A percentile compares a stretch with the other conserved stretches of the same genome.
These are phyloP conservation scores for Dendrocincla tyrannina DNA, from an alignment of 2,797 vertebrate genomes.

Conservation along the genomic window DNA sequence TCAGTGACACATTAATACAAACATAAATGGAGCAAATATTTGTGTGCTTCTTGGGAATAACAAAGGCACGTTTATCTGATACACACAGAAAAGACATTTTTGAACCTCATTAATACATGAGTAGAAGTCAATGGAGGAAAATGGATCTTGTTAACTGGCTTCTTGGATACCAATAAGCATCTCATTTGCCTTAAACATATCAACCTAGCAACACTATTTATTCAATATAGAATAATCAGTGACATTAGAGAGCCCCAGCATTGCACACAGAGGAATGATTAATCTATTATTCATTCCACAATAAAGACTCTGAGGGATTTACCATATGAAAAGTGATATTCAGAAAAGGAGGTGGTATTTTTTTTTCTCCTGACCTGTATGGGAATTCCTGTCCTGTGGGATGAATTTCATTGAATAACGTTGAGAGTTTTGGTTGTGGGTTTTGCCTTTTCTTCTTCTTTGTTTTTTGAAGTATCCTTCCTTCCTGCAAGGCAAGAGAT, in stretches of 20 bases:
- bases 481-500: background rate
- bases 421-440: background rate
- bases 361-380: conserved; percentile 26
- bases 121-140: conserved; percentile 72
- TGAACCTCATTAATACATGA: conserved; percentile 73
- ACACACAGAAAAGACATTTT: conserved; percentile 67
- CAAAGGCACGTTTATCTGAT: conserved; percentile 67
- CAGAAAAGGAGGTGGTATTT: background rate
- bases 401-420: conserved; percentile 46
- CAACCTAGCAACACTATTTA: conserved; percentile 71
- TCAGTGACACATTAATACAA: conserved; percentile 67
- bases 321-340: conserved; percentile 45
- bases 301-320: conserved; percentile 54
- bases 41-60: conserved; percentile 66
- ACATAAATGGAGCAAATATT: conserved; percentile 70
- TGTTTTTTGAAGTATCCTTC: background rate
- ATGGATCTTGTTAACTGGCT: conserved; percentile 70
- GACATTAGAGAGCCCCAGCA: conserved; percentile 50
- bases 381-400: conserved; percentile 39
- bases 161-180: conserved; percentile 72
- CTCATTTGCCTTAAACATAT: conserved; percentile 72
- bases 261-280: conserved; percentile 62
- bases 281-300: conserved; percentile 69
- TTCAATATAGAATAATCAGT: conserved; percentile 71
- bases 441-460: background rate